A percentile compares a stretch with the other conserved stretches of the same genome.
These are phyloP conservation scores for Himalopsyche tibetana DNA, from an alignment of 2,888 invertebrate species.

Conservation along the genomic window DNA sequence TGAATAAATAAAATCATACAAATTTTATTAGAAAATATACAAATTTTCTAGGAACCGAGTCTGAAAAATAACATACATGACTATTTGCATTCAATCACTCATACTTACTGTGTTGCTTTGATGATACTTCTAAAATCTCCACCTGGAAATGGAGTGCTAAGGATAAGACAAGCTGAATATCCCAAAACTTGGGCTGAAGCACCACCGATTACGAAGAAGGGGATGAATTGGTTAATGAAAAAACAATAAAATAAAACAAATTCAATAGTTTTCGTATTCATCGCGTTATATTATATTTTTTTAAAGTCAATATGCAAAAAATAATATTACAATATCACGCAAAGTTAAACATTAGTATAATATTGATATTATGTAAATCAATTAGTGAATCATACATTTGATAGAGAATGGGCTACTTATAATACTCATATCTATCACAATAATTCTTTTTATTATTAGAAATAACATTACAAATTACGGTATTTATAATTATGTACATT, in stretches of 20 bases:
- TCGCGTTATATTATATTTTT: background rate
- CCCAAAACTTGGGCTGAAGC: too few species aligned
- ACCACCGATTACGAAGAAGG: too few species aligned
- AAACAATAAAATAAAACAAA: conserved; percentile 21
- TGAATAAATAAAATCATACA: too few species aligned
- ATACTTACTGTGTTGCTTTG: too few species aligned
- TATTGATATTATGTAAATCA: background rate
- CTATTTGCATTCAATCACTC: too few species aligned
- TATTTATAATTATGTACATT: background rate
- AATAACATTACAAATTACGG: background rate
- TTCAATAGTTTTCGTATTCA: background rate
- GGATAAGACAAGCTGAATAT: too few species aligned
- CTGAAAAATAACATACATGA: too few species aligned
- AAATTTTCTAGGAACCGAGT: too few species aligned
- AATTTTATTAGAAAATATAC: too few species aligned
- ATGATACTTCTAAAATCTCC: too few species aligned
- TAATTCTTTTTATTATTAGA: background rate
- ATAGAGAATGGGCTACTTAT: conserved; percentile 15
- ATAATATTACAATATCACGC: conserved; percentile 23
- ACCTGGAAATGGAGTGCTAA: too few species aligned
- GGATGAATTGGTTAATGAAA: too few species aligned
- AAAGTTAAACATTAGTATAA: conserved; percentile 28
- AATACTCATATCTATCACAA: background rate
- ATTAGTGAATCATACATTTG: conserved; percentile 5
- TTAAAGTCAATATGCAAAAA: conserved; percentile 23